Evolutionary conservation across 2,113 vertebrate species (phyloP), one percentile per base, ranked within the genome.

Genomic region (Castor canadensis): DNA sequence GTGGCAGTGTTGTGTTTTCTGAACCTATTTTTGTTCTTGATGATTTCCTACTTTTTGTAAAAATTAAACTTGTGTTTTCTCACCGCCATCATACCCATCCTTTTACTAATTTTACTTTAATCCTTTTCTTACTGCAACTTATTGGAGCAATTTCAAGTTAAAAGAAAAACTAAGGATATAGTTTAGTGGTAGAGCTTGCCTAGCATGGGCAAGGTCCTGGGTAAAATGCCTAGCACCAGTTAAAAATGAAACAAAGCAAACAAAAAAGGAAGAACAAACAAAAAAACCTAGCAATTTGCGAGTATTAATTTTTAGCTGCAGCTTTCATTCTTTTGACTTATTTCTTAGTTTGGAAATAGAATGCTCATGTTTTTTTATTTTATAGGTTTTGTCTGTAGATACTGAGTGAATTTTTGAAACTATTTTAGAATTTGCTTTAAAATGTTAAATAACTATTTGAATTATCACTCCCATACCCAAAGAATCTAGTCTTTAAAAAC

Each of bases 1-100:
- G 62, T 97, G 97, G 81, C 45, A 12, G 71, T 96, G 38, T 93
- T 94, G 97, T 40, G 20, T 35, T 77, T 84, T 64, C 20, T 62
- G 9, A 81, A 84, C 3, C 8, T 86, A 38, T 32, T 66, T 12
- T 47, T 62, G 43, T 67, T 64, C 24, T 88, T 87, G 28, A 87
- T 10, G 32, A 40, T 92, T 92, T 80, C 67, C 56, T 35, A 4
- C 8, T 47, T 75, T 83, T 24, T 13, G 4, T 64, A 80, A 85
- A 92, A 93, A 45, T 47, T 79, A 11, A 15, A 77, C 56, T 84
- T 92, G 28, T 3, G 89, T 54, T 72, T 95, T 83, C 32, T 87
- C 13, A 84, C 64, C 58, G 16, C 69, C 9, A 58, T 86, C 60
- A 9, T 56, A 90, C 32, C 22, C n/a, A 82, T 67, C 20, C 5